These are phyloP conservation scores for Sylvilagus bachmani DNA, from an alignment of 2,113 vertebrate species.

Conservation along the genomic window DNA sequence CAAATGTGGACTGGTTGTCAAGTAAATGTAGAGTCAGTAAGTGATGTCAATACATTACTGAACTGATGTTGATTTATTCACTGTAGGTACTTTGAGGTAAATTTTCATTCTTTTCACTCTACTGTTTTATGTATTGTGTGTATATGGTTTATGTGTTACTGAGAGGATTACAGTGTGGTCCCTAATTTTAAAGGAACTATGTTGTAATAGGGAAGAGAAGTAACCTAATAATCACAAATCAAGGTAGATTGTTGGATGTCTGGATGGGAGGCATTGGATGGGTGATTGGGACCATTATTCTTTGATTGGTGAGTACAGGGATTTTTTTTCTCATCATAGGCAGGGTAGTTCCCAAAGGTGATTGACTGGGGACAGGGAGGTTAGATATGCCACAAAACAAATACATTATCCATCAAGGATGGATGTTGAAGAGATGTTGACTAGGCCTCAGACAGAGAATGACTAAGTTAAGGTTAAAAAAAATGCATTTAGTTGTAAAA, in stretches of 20 bases:
- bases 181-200: background rate
- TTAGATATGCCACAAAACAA: background rate
- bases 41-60: no score
- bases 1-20: background rate
- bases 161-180: background rate
- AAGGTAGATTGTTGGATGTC: background rate
- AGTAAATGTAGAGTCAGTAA: background rate
- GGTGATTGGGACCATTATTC: background rate
- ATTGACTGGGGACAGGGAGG: fast-evolving
- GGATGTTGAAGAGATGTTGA: background rate
- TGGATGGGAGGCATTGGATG: background rate
- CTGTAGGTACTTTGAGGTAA: background rate
- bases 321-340: background rate
- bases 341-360: background rate
- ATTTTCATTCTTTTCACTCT: conserved; percentile 29
- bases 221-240: background rate
- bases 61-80: background rate
- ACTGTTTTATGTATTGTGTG: background rate
- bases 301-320: background rate
- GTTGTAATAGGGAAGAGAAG: background rate
- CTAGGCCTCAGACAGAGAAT: background rate
- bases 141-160: background rate
- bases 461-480: background rate
- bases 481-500: background rate
- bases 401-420: no score